A percentile compares a stretch with the other conserved stretches of the same genome.
These are phyloP conservation scores for Sesamia inferens DNA, from an alignment of 2,888 invertebrate species.

Conservation along the genomic window DNA sequence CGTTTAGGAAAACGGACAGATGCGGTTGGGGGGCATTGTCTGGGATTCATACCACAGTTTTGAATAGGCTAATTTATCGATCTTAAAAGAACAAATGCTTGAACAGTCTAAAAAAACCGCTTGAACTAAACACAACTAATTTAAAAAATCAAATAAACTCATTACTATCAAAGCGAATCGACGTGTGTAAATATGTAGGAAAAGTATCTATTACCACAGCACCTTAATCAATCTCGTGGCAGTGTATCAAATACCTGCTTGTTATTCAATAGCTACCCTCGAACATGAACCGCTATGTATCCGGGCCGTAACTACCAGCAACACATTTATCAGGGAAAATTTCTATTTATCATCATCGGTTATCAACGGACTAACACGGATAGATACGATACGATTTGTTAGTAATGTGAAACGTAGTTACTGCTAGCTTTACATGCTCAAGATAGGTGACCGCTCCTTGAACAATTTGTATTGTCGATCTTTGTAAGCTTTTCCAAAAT, in stretches of 20 bases:
- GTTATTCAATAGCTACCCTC: slow-evolving; percentile 11
- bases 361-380: not conserved
- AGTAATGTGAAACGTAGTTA: slow-evolving; percentile 12
- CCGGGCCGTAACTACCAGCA: not conserved
- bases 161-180: not conserved
- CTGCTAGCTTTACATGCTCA: slow-evolving; percentile 1
- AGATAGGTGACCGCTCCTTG: not conserved
- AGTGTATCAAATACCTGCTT: not conserved
- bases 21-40: too few species aligned
- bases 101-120: not conserved
- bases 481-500: not conserved
- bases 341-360: slow-evolving; percentile 3
- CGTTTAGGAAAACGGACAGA: too few species aligned
- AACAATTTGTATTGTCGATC: not conserved
- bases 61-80: not conserved
- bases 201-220: not conserved
- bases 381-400: slow-evolving; percentile 13
- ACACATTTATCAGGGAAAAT: slow-evolving; percentile 33
- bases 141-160: not conserved
- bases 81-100: not conserved
- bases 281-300: slow-evolving; percentile 15
- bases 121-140: not conserved
- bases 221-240: slow-evolving; percentile 14
- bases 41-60: not conserved
- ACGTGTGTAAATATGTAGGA: not conserved